These are phyloP conservation scores for Cephus pygmeus DNA, from an alignment of 2,888 invertebrate genomes.

Conservation along the genomic window DNA sequence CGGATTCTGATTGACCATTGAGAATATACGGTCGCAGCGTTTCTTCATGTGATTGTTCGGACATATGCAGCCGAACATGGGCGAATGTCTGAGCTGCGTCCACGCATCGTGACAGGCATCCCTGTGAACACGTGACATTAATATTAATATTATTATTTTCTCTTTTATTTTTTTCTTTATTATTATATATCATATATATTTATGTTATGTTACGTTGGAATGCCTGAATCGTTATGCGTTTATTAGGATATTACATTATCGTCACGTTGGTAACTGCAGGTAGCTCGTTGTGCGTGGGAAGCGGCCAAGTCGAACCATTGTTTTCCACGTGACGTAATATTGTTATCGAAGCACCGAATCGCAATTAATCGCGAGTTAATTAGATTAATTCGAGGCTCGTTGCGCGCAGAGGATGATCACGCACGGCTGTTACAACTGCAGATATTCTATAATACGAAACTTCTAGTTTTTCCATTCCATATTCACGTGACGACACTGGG, in stretches of 20 bases:
- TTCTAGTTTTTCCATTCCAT: background rate
- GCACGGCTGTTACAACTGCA: background rate
- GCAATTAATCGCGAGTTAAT: background rate
- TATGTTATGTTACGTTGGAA: background rate
- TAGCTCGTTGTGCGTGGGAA: background rate
- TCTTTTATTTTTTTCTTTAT: background rate
- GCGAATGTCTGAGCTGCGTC: constrained; percentile 86
- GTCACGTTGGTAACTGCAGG: background rate
- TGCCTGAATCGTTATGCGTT: background rate
- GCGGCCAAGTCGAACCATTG: background rate
- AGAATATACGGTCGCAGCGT: constrained; percentile 88
- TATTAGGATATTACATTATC: background rate
- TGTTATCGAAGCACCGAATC: background rate
- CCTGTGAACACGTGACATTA: constrained; percentile 67
- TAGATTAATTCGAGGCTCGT: background rate
- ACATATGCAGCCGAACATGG: constrained; percentile 93
- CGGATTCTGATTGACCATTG: constrained; percentile 91
- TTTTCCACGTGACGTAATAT: background rate
- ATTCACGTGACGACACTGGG: background rate
- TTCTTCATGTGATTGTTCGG: constrained; percentile 90
- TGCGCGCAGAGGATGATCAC: background rate
- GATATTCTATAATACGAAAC: background rate
- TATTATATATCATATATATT: background rate
- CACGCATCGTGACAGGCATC: constrained; percentile 88
- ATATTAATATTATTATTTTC: too few species aligned